These are phyloP conservation scores for Lepus timidus DNA, from an alignment of 2,113 vertebrate genomes.

Conservation along the genomic window DNA sequence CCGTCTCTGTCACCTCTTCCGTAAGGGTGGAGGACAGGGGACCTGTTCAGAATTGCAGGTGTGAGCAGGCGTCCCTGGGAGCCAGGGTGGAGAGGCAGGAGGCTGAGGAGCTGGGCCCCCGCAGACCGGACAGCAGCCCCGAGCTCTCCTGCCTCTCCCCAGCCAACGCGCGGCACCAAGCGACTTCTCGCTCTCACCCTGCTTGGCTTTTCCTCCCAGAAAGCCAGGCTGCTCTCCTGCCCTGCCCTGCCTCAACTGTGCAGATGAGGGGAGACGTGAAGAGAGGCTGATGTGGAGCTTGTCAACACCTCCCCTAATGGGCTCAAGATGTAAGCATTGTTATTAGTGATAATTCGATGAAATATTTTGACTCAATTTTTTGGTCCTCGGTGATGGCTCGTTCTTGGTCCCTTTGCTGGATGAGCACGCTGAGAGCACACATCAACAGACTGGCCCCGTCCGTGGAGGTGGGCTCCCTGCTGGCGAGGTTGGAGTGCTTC, in stretches of 20 bases:
- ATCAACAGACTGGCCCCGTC: rapidly evolving
- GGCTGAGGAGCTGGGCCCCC: no score
- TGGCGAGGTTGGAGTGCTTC: rapidly evolving
- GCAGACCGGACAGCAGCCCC: background rate
- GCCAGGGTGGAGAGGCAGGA: conserved; percentile 21
- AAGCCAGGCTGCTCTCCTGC: rapidly evolving
- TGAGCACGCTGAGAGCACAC: background rate
- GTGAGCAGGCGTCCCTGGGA: conserved; percentile 64
- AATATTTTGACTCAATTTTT: background rate
- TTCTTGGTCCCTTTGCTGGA: background rate
- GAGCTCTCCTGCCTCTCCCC: background rate
- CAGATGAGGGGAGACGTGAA: background rate
- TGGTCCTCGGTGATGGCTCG: rapidly evolving
- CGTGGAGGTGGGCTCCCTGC: rapidly evolving
- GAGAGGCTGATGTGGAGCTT: background rate
- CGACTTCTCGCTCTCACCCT: rapidly evolving
- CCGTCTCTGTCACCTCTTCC: background rate
- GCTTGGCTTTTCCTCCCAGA: background rate
- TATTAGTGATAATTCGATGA: rapidly evolving
- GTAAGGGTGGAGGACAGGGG: conserved; percentile 48
- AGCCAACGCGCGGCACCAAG: no score
- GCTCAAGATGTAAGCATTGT: background rate
- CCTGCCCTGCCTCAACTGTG: no score
- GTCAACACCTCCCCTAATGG: background rate
- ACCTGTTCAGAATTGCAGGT: conserved; percentile 82